These are phyloP conservation scores for Xestia c-nigrum DNA, from an alignment of 2,888 invertebrate species.

Conservation along the genomic window DNA sequence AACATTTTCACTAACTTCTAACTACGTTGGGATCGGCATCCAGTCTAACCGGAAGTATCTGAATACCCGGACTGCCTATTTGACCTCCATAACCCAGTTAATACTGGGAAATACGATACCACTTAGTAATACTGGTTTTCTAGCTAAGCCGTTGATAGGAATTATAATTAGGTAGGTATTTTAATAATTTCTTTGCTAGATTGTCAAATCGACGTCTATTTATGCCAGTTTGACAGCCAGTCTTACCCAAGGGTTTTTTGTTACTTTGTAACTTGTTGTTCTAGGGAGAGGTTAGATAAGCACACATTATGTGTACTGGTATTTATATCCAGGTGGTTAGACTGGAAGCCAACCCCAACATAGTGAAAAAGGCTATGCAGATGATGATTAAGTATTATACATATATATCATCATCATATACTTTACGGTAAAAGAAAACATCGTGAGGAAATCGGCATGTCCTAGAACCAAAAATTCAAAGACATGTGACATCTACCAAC, in stretches of 20 bases:
- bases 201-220: neutral
- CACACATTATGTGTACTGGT: neutral
- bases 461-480: no score
- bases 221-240: neutral
- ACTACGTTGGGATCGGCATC: no score
- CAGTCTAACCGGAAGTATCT: no score
- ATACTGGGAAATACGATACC: no score
- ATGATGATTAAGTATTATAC: neutral
- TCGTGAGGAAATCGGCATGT: no score
- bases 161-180: neutral
- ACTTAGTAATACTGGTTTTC: no score
- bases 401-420: no score
- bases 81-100: no score
- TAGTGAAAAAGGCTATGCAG: neutral
- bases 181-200: neutral
- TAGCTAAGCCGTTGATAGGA: slow-evolving; percentile 1
- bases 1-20: no score
- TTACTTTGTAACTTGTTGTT: neutral
- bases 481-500: no score
- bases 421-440: no score
- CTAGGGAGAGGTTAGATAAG: neutral
- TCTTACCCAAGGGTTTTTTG: neutral
- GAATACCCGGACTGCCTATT: no score
- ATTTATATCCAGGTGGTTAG: neutral
- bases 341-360: neutral